Evolutionary conservation across 2,797 vertebrate species (phyloP).

Genomic region (Pelobates cultripes): DNA sequence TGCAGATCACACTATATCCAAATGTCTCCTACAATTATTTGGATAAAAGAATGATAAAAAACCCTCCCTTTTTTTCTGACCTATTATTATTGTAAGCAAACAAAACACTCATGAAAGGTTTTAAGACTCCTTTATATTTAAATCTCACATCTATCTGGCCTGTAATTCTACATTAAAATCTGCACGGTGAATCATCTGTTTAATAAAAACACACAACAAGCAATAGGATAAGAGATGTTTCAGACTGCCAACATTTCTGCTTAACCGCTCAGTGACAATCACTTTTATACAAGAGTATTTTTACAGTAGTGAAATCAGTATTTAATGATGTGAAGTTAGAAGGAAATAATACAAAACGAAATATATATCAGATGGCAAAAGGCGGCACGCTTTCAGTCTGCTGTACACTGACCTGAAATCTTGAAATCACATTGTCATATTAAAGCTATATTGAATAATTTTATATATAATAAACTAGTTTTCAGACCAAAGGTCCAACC

Average conservation of each 20-base stretch:
- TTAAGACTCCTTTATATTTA: slow-evolving; percentile 10
- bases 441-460: too few species aligned
- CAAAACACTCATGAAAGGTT: slow-evolving; percentile 11
- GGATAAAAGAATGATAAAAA: neutral
- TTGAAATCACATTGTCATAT: too few species aligned
- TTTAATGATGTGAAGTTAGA: too few species aligned
- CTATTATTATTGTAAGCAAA: neutral
- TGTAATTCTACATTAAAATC: neutral
- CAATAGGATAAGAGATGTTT: neutral
- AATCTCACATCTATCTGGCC: slow-evolving; percentile 31
- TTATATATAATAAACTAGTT: too few species aligned
- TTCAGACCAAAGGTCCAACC: too few species aligned
- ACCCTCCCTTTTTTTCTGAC: neutral
- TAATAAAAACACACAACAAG: slow-evolving; percentile 34
- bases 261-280: neutral
- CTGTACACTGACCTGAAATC: too few species aligned
- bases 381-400: too few species aligned
- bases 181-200: neutral
- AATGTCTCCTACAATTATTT: neutral
- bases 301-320: too few species aligned
- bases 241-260: too few species aligned
- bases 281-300: neutral
- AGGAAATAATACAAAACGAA: too few species aligned
- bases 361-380: too few species aligned
- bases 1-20: too few species aligned